These are phyloP conservation scores for Alexandromys fortis DNA, from an alignment of 2,113 vertebrate species.

Conservation along the genomic window DNA sequence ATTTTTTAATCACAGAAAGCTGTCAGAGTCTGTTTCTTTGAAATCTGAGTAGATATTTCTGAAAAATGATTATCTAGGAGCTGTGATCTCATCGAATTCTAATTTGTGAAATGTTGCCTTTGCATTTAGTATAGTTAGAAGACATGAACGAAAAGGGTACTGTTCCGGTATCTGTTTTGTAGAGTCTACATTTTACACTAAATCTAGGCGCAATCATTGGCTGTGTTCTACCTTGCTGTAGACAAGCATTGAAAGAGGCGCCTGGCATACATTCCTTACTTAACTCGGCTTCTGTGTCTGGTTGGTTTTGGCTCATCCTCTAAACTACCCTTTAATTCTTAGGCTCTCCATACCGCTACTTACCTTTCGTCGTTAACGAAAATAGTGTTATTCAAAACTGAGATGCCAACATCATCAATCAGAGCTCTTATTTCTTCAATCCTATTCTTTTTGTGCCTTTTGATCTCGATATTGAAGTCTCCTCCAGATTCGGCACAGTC, in stretches of 20 bases:
- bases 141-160: slow-evolving; percentile 3
- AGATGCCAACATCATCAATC: slow-evolving; percentile 71
- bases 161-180: neutral
- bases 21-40: neutral
- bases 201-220: neutral
- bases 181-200: neutral
- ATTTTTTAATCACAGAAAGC: slow-evolving; percentile 7
- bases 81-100: neutral
- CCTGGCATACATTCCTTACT: neutral
- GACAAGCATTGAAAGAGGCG: neutral
- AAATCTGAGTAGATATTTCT: slow-evolving; percentile 9
- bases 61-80: neutral
- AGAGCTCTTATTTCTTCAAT: slow-evolving; percentile 66
- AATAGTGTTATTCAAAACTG: slow-evolving; percentile 3
- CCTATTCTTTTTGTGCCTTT: slow-evolving; percentile 34
- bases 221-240: neutral
- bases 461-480: slow-evolving; percentile 78
- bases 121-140: neutral
- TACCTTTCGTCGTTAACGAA: slow-evolving; percentile 77
- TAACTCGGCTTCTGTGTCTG: neutral
- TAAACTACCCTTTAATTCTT: neutral
- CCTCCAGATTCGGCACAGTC: slow-evolving; percentile 74
- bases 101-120: neutral
- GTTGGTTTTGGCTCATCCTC: neutral
- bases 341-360: neutral